Percentiles rank a stretch among this genome's conserved stretches.
These are phyloP conservation scores for Agrenia bidenticulata DNA, from an alignment of 2,888 invertebrate genomes.

Conservation along the genomic window DNA sequence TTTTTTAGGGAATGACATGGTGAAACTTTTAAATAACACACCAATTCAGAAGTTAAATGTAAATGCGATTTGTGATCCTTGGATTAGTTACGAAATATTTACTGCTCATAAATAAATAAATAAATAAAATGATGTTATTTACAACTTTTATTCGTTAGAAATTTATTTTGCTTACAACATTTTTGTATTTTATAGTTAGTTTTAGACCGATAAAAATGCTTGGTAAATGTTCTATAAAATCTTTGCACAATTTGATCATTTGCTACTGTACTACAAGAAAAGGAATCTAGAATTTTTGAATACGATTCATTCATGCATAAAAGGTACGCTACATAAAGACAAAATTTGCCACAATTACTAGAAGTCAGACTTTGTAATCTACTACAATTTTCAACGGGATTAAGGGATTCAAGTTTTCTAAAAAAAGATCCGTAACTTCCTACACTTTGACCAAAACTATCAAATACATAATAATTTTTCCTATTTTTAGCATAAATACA, in stretches of 20 bases:
- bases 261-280: not conserved
- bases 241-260: not conserved
- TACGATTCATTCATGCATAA: not conserved
- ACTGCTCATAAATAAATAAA: no score
- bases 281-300: not conserved
- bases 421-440: not conserved
- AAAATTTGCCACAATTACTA: not conserved
- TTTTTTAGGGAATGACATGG: not conserved
- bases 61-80: no score
- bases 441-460: conserved; percentile 2
- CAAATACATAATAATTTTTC: not conserved
- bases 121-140: no score
- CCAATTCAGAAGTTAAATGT: no score
- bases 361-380: not conserved
- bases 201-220: no score
- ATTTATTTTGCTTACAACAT: no score
- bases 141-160: no score
- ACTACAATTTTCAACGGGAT: not conserved
- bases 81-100: no score
- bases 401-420: not conserved
- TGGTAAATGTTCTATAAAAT: not conserved
- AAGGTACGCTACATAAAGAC: not conserved
- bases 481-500: not conserved
- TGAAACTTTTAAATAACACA: not conserved
- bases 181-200: no score